Base-by-base conservation (phyloP, 2,797 vertebrate species). In the Lutjanus argentimaculatus region DNA sequence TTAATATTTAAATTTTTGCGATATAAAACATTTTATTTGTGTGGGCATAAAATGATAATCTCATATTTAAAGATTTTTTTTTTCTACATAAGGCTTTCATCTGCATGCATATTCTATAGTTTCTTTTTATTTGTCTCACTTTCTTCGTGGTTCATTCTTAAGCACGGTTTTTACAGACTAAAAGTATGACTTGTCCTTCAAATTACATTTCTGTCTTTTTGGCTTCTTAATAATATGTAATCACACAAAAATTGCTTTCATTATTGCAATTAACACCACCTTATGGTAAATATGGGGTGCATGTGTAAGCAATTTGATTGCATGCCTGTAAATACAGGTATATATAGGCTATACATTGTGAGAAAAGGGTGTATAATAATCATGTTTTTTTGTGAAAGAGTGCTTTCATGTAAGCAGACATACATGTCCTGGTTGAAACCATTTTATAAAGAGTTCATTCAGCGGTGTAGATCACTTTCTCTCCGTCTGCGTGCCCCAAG, bases 401-500 rank as follows among this genome's bases (percentile, higher is more conserved):
- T 77, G 63, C 25, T 36, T 49, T 40, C 7, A 16, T 63, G n/a
- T 70, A 30, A 59, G 48, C 65, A 82, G 77, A 88, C 75, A 64
- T 74, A 58, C 22, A n/a, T 51, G 77, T 84, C 68, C 66, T 55
- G 22, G 51, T 36, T 8, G 21, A 80, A 69, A 57, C 72, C 8
- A 17, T 77, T 84, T 85, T 45, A 79, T 80, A 82, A 82, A 79
- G 72, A 84, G 84, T 90, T 88, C 70, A 79, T 88, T 91, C 85
- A 87, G 82, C 45, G 72, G 59, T 81, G 83, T 87, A 80, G 85
- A 90, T 93, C 90, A 87, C 88, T 88, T 88, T 83, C 85, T 69
- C 87, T 93, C 86, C 96, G 93, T 95, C 93, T 96, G 94, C 93
- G 86, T 96, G 95, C 96, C 97, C 96, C 85, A 83, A 95, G 96